Conservation (phyloP, 2,113 vertebrate species). For the Isurus oxyrinchus region DNA sequence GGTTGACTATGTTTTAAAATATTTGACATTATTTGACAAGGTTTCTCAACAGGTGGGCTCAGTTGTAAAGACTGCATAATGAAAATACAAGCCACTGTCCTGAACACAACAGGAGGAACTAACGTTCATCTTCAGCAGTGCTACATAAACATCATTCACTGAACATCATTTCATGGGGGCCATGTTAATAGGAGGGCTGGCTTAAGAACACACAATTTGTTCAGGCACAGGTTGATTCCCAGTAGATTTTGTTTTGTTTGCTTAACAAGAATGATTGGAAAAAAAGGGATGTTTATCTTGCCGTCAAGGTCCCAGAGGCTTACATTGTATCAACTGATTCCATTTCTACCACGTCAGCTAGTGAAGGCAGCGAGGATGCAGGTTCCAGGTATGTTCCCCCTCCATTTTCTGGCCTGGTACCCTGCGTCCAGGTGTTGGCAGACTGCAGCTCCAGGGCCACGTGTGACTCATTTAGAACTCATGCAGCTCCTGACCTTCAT, state of each 20-base stretch:
- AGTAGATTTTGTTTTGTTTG: slow-evolving; percentile 22
- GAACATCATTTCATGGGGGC: not conserved
- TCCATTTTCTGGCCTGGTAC: not conserved
- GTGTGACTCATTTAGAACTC: not conserved
- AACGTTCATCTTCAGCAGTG: not conserved
- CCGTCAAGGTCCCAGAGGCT: slow-evolving; percentile 1
- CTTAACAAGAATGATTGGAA: slow-evolving; percentile 28
- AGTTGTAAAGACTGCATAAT: not conserved
- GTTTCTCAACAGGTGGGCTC: not conserved
- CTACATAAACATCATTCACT: not conserved
- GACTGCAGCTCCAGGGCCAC: not conserved
- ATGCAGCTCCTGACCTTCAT: not conserved
- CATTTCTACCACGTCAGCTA: not conserved
- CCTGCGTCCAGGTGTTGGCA: not conserved
- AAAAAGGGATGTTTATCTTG: slow-evolving; percentile 30
- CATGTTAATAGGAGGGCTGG: not conserved
- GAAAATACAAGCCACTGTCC: not conserved
- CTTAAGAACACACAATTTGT: not conserved
- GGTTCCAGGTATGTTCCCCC: not conserved
- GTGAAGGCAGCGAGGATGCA: not conserved
- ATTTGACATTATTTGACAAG: not conserved
- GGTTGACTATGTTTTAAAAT: too few species aligned
- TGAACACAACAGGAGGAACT: not conserved
- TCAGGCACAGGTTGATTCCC: slow-evolving; percentile 20
- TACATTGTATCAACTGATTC: slow-evolving; percentile 11